A percentile compares a stretch with the other conserved stretches of the same genome.
These are phyloP conservation scores for Microtus ochrogaster DNA, from an alignment of 2,113 vertebrate genomes.

Conservation along the genomic window DNA sequence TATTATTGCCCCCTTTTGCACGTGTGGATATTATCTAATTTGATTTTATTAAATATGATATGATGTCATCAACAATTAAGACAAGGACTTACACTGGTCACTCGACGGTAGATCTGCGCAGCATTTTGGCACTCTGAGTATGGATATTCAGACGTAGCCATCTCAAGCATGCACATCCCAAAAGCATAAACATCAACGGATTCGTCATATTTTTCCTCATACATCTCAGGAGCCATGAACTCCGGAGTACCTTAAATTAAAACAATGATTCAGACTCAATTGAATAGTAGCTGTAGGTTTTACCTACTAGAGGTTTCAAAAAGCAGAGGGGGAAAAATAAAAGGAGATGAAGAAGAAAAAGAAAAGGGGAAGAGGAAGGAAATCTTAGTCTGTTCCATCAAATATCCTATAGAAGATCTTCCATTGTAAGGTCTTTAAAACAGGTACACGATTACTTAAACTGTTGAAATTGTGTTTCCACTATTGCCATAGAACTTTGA, in stretches of 20 bases:
- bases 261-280: slow-evolving; percentile 94
- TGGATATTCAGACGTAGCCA: slow-evolving; percentile 99
- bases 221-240: slow-evolving; percentile 99
- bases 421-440: slow-evolving; percentile 92
- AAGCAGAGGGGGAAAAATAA: slow-evolving; percentile 77
- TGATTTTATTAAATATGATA: neutral
- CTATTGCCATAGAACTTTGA: slow-evolving; percentile 34
- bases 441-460: slow-evolving; percentile 4
- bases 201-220: slow-evolving; percentile 99
- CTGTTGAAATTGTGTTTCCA: slow-evolving; percentile 49
- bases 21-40: neutral
- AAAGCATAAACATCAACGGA: slow-evolving; percentile 99
- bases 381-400: slow-evolving; percentile 91
- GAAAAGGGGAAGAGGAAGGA: slow-evolving; percentile 86
- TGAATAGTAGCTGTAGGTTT: slow-evolving; percentile 89
- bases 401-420: slow-evolving; percentile 87
- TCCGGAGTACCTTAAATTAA: slow-evolving; percentile 98
- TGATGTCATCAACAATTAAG: slow-evolving; percentile 17
- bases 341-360: slow-evolving; percentile 85
- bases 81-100: slow-evolving; percentile 96
- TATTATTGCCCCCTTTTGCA: neutral
- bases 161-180: slow-evolving; percentile 99
- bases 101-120: slow-evolving; percentile 98
- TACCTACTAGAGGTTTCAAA: slow-evolving; percentile 87
- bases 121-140: slow-evolving; percentile 99